phyloP scores from a whole-genome alignment of 2,113 vertebrate genomes.

The Sinocyclocheilus anshuiensis region DNA sequence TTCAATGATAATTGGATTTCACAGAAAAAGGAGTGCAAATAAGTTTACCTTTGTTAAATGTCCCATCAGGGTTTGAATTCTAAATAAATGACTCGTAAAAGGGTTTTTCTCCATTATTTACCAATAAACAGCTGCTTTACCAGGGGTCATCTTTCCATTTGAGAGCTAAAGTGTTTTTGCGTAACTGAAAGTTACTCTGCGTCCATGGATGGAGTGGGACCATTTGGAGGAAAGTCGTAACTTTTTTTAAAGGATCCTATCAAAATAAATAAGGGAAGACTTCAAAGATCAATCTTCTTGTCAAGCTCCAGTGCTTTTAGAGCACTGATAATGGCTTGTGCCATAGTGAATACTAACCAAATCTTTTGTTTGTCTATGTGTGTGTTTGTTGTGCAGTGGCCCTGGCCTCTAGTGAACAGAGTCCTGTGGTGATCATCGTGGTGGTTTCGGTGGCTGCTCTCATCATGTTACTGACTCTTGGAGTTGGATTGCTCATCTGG shows the following conservation, averaged over 20 bases:
- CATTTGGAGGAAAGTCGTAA: not conserved
- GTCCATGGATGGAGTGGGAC: not conserved
- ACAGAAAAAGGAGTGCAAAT: not conserved
- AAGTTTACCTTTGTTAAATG: not conserved
- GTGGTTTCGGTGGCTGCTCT: slow-evolving; percentile 83
- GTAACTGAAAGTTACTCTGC: not conserved
- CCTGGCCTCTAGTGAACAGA: slow-evolving; percentile 85
- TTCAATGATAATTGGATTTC: not conserved
- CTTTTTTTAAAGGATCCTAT: slow-evolving; percentile 1
- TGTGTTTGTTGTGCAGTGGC: slow-evolving; percentile 72
- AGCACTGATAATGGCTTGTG: slow-evolving; percentile 61
- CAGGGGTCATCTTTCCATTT: not conserved
- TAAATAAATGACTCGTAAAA: not conserved
- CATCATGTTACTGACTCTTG: slow-evolving; percentile 82
- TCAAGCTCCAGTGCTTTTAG: slow-evolving; percentile 62
- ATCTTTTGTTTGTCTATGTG: slow-evolving; percentile 49
- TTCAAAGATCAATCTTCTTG: slow-evolving; percentile 46
- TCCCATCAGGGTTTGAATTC: not conserved
- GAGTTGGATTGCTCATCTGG: slow-evolving; percentile 81
- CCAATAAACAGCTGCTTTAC: not conserved
- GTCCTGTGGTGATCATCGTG: slow-evolving; percentile 78
- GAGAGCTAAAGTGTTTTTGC: not conserved
- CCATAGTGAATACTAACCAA: slow-evolving; percentile 56
- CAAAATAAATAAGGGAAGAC: slow-evolving; percentile 30
- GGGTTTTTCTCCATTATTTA: not conserved